phyloP scores from a whole-genome alignment of 1,140 invertebrate genomes.

The Ceratosolen solmsi region DNA sequence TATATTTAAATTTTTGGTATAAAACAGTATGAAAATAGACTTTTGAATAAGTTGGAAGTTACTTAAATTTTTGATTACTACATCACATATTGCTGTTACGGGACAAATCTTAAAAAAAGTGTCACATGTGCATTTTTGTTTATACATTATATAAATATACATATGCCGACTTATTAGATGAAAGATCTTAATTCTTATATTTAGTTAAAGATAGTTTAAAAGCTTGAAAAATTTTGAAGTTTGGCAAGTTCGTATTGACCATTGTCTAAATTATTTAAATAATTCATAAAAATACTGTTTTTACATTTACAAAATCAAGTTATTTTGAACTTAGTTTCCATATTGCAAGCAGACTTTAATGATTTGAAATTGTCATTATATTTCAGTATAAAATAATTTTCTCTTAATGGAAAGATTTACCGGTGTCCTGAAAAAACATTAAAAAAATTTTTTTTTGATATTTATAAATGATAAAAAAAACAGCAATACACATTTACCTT shows the following conservation, averaged over 20 bases:
- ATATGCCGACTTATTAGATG: too few species aligned
- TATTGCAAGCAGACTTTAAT: conserved; percentile 27
- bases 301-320: conserved; percentile 3
- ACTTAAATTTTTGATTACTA: conserved; percentile 21
- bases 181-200: too few species aligned
- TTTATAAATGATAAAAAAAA: not conserved
- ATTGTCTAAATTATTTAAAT: conserved; percentile 9
- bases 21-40: conserved; percentile 50
- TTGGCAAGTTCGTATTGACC: not conserved
- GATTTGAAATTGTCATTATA: not conserved
- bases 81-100: conserved; percentile 14
- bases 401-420: conserved; percentile 19
- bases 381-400: conserved; percentile 36
- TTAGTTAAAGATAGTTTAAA: too few species aligned
- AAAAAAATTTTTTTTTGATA: not conserved
- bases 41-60: conserved; percentile 17
- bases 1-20: conserved; percentile 41
- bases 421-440: conserved; percentile 35
- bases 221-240: conserved; percentile 5
- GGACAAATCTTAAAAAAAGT: conserved; percentile 13
- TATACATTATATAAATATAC: not conserved
- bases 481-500: conserved; percentile 21
- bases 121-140: not conserved
- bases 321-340: not conserved
- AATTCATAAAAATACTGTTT: conserved; percentile 36